Evolutionary conservation across 1,140 invertebrate genomes (phyloP).

Genomic region (Danaus plexippus): DNA sequence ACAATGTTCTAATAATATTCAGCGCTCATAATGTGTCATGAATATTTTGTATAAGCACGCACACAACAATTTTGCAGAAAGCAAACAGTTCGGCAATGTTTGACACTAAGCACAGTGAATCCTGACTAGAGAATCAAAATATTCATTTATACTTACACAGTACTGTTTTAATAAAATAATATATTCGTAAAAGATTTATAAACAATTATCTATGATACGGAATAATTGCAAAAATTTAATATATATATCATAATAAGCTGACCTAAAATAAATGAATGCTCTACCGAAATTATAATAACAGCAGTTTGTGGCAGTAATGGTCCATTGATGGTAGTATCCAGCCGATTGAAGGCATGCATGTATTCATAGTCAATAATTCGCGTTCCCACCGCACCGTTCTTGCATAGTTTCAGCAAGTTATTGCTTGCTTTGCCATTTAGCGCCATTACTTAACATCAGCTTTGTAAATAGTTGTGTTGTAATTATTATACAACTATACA

Average conservation of each 20-base stretch:
- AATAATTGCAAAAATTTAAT: too few species aligned
- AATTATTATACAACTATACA: too few species aligned
- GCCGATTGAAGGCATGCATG: constrained; percentile 26
- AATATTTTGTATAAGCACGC: constrained; percentile 21
- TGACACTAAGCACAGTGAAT: constrained; percentile 5
- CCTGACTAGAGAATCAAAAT: too few species aligned
- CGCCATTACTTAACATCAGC: constrained; percentile 2
- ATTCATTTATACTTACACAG: too few species aligned
- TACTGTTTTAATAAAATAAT: too few species aligned
- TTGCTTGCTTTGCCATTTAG: constrained; percentile 13
- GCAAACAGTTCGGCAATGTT: constrained; percentile 10
- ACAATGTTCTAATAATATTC: constrained; percentile 25
- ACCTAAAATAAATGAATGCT: too few species aligned
- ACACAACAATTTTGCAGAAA: constrained; percentile 12
- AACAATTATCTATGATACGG: too few species aligned
- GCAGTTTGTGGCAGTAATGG: neutral
- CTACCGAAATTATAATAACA: too few species aligned
- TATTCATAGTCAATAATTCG: constrained; percentile 49
- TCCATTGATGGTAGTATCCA: constrained; percentile 12
- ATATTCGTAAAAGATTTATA: too few species aligned
- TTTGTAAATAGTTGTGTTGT: neutral
- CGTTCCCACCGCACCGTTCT: constrained; percentile 12
- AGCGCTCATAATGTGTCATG: constrained; percentile 21
- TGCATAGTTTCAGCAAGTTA: constrained; percentile 34
- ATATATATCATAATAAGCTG: neutral